A percentile compares a stretch with the other conserved stretches of the same genome.
phyloP scores from a whole-genome alignment of 1,140 invertebrate species.

The Phenacoccus solenopsis region DNA sequence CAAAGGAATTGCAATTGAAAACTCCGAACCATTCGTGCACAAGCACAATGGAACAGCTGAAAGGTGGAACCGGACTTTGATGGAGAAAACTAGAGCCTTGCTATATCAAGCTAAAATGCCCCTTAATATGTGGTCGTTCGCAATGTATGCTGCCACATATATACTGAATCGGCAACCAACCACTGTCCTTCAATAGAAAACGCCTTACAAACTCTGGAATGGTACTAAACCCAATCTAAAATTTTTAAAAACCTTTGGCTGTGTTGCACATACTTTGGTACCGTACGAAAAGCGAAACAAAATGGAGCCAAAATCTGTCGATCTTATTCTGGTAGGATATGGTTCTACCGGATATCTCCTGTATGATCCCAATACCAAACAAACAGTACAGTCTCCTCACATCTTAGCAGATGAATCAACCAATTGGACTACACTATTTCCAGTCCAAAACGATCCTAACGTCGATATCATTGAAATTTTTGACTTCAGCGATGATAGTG shows the following conservation, averaged over 20 bases:
- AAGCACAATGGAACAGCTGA: not conserved
- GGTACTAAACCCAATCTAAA: not conserved
- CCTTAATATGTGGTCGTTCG: not conserved
- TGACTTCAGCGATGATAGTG: too few species aligned
- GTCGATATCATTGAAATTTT: too few species aligned
- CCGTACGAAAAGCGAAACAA: conserved; percentile 30
- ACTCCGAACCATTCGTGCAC: not conserved
- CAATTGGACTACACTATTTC: too few species aligned
- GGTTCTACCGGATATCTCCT: conserved; percentile 22
- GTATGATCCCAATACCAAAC: too few species aligned
- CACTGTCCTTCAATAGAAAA: not conserved
- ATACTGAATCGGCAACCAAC: not conserved
- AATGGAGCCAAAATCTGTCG: conserved; percentile 27
- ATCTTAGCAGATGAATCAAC: too few species aligned
- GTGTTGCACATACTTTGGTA: conserved; percentile 29
- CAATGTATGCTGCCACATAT: not conserved
- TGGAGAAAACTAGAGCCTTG: not conserved
- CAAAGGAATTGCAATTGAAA: too few species aligned
- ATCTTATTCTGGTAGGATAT: conserved; percentile 24
- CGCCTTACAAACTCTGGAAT: not conserved
- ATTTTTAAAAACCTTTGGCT: conserved; percentile 28
- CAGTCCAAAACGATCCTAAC: too few species aligned
- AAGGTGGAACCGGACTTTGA: not conserved
- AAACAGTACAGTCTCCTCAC: too few species aligned
- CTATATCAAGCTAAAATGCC: not conserved